These are phyloP conservation scores for Gnathonemus echidnorhynchus DNA, from an alignment of 2,113 vertebrate genomes.

Conservation along the genomic window DNA sequence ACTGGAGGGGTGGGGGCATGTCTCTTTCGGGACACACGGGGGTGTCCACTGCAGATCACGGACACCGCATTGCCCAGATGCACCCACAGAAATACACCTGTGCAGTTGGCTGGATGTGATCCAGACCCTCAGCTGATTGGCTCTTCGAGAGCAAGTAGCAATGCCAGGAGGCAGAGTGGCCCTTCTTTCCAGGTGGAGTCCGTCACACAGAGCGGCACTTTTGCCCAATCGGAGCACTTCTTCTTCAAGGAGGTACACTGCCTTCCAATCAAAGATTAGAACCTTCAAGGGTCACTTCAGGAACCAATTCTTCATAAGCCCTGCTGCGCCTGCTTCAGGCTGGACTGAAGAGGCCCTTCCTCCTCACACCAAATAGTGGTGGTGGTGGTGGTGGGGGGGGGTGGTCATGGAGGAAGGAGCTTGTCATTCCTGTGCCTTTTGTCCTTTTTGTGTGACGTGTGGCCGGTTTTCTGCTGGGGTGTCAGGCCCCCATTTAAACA, in stretches of 20 bases:
- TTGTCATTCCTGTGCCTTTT: background rate
- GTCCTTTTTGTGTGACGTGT: constrained; percentile 17
- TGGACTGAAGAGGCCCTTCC: constrained; percentile 20
- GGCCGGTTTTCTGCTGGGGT: constrained; percentile 6
- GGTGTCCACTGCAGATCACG: background rate
- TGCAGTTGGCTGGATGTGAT: background rate
- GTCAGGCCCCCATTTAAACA: background rate
- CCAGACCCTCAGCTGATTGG: background rate
- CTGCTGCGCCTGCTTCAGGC: background rate
- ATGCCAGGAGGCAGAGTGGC: background rate
- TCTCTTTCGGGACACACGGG: background rate
- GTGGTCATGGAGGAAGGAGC: constrained; percentile 15
- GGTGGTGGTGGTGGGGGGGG: constrained; percentile 23
- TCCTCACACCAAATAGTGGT: constrained; percentile 32
- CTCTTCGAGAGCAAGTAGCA: background rate
- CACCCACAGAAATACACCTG: background rate
- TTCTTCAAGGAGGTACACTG: background rate
- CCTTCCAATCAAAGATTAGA: background rate
- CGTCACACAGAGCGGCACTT: background rate
- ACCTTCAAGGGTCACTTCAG: background rate
- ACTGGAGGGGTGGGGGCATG: background rate
- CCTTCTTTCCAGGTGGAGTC: background rate
- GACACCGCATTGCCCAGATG: background rate
- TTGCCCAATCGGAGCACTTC: background rate
- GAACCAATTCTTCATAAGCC: background rate